Percentiles rank a stretch among this genome's conserved stretches.
Conservation (phyloP, 2,888 invertebrate species). For the Orthosia cruda region DNA sequence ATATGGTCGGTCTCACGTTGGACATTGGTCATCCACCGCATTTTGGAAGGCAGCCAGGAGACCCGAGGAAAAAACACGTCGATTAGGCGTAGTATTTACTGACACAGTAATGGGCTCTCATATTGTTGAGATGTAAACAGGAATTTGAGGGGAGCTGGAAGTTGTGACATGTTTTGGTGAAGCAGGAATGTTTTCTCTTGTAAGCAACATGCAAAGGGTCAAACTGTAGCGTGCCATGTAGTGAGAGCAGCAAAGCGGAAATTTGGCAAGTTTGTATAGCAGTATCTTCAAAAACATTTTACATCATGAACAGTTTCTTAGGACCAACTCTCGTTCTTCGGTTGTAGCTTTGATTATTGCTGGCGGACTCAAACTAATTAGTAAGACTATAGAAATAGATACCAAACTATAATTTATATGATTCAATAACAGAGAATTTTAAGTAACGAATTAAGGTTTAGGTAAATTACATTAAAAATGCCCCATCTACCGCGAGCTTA, state of each 20-base stretch:
- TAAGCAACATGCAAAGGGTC: neutral
- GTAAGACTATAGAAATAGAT: neutral
- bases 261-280: neutral
- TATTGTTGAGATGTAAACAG: conserved; percentile 42
- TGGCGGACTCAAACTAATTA: neutral
- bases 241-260: neutral
- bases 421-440: neutral
- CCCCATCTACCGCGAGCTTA: conserved; percentile 46
- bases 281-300: too few species aligned
- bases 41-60: conserved; percentile 56
- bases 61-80: conserved; percentile 57
- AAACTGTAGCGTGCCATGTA: neutral
- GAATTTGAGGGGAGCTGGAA: conserved; percentile 29
- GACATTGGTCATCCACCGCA: conserved; percentile 58
- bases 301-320: neutral
- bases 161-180: conserved; percentile 48
- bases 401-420: too few species aligned
- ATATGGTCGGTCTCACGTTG: conserved; percentile 46
- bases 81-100: conserved; percentile 34
- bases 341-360: neutral
- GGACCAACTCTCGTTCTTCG: neutral
- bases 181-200: conserved; percentile 17
- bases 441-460: neutral
- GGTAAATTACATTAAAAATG: neutral
- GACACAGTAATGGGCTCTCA: conserved; percentile 37